A percentile compares a stretch with the other conserved stretches of the same genome.
Conservation (phyloP, 2,113 vertebrate genomes). For the Vulpes lagopus region DNA sequence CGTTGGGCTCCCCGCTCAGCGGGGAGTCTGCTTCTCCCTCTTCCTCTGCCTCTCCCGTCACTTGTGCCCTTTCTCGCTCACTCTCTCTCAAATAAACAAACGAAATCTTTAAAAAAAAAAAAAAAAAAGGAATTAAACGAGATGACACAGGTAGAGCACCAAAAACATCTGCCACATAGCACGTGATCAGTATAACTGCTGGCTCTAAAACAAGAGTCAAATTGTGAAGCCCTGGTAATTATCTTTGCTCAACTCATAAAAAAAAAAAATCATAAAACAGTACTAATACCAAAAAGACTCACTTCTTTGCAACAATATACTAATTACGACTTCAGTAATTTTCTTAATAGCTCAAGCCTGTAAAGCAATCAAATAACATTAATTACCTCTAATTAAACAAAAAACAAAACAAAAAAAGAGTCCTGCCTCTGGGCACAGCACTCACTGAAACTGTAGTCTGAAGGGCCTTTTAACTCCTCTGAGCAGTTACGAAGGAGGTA, state of each 20-base stretch:
- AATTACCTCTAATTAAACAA: constrained; percentile 36
- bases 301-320: background rate
- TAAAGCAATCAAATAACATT: constrained; percentile 53
- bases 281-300: background rate
- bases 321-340: background rate
- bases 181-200: background rate
- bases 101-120: background rate
- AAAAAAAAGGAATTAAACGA: background rate
- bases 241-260: background rate
- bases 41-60: background rate
- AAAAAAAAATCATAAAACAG: background rate
- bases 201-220: background rate
- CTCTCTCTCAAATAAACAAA: background rate
- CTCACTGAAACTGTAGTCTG: background rate
- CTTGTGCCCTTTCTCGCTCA: background rate
- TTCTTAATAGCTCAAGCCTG: background rate
- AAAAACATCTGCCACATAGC: background rate
- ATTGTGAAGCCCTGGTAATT: background rate
- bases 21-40: background rate
- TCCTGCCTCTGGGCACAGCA: background rate
- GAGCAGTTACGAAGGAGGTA: background rate
- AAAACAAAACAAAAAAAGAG: background rate
- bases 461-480: background rate
- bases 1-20: too few relatives aligned
- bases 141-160: background rate